Base-by-base conservation (phyloP, 2,113 vertebrate genomes). In the Callorhinus ursinus region DNA sequence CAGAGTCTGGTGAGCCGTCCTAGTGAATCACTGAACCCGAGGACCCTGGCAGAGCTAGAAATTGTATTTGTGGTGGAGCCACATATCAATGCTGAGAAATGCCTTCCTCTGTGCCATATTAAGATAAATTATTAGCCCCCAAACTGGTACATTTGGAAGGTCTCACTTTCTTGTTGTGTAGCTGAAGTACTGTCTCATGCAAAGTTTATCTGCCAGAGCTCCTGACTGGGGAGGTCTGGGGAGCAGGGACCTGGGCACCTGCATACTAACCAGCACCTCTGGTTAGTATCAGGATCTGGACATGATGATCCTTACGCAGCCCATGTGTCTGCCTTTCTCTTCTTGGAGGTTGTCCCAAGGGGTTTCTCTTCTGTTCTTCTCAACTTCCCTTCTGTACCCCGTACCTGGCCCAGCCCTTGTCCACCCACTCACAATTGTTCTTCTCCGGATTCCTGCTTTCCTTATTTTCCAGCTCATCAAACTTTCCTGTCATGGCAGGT, bases 301-400 rank as follows among this genome's bases (percentile, higher is more conserved):
- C 42, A 0, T n/a, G 21, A 4, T 11, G n/a, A 19, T 55, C 42
- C 28, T 53, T 4, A 1, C 2, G 21, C 15, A 76, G 15, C n/a
- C 13, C 57, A 19, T 7, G 65, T 14, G 12, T 16, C 39, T 51
- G 76, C 49, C 49, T 80, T 9, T 72, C 28, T 61, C 59, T 28
- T 39, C 67, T 22, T 63, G 65, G 24, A 82, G 55, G 67, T 74
- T 89, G 33, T 33, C 26, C 33, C 22, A 13, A 36, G 22, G 26
- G 33, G 13, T 67, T 65, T 84, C 49, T 74, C 46, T 69, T 76
- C 49, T 84, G 13, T 67, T 33, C 31, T 59, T 76, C 74, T 71
- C 76, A 67, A 21, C 31, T 46, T 46, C 21, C 36, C 46, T 61
- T 2, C 13, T 89, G 4, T n/a, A 14, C 26, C 11, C 42, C 8